These are phyloP conservation scores for Gasterosteus aculeatus DNA, from an alignment of 2,113 vertebrate genomes.

Conservation along the genomic window DNA sequence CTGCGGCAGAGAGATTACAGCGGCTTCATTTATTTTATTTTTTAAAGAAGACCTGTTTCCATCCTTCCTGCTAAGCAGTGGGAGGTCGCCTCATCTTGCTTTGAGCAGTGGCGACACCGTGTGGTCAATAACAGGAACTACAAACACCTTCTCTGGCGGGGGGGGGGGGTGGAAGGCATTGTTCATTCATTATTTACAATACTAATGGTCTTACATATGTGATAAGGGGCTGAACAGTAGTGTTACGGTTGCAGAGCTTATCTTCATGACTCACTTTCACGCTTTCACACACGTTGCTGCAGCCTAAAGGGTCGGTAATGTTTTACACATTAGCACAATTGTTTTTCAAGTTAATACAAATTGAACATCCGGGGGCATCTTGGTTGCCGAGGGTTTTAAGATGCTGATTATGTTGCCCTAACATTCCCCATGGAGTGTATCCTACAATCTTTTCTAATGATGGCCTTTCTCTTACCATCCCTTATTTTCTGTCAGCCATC, in stretches of 20 bases:
- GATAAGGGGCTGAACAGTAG: not conserved
- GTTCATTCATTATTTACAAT: not conserved
- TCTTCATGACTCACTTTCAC: not conserved
- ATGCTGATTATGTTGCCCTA: not conserved
- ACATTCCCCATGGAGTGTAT: not conserved
- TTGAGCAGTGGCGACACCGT: slow-evolving; percentile 28
- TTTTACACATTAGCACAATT: not conserved
- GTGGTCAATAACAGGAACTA: slow-evolving; percentile 11
- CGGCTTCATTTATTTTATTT: not conserved
- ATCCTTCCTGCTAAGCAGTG: not conserved
- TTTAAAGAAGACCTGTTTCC: not conserved
- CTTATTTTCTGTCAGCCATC: not conserved
- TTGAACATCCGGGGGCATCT: not conserved
- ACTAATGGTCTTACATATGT: not conserved
- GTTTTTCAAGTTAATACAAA: not conserved
- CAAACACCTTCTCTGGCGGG: not conserved
- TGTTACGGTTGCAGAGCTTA: not conserved
- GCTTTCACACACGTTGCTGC: not conserved
- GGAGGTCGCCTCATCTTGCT: not conserved
- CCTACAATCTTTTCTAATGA: not conserved
- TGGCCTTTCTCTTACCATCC: not conserved
- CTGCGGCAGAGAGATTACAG: not conserved
- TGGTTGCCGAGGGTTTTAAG: not conserved
- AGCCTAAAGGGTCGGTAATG: not conserved
- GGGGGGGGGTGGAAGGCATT: slow-evolving; percentile 13